These are phyloP conservation scores for Fulmarus glacialis DNA, from an alignment of 2,113 vertebrate species.

Conservation along the genomic window DNA sequence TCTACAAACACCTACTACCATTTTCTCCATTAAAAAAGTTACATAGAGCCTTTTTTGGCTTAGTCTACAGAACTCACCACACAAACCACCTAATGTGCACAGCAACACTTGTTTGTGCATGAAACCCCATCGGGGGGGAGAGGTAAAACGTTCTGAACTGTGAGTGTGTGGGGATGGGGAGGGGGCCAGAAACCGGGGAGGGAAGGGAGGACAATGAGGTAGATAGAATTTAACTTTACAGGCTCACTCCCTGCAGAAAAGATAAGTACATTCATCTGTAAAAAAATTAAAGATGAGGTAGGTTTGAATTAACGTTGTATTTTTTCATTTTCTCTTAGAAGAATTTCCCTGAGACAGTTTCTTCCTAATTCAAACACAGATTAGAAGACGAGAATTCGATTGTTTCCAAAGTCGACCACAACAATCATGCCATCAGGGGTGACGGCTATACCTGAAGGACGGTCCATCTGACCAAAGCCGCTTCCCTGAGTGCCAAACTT, in stretches of 20 bases:
- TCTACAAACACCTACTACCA: slow-evolving; percentile 48
- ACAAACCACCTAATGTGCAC: slow-evolving; percentile 69
- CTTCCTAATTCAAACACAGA: slow-evolving; percentile 71
- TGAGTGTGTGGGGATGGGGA: slow-evolving; percentile 18
- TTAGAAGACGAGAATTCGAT: slow-evolving; percentile 96
- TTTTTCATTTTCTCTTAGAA: slow-evolving; percentile 82
- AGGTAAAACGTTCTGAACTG: slow-evolving; percentile 48
- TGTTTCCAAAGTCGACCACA: slow-evolving; percentile 98
- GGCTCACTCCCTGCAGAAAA: slow-evolving; percentile 92
- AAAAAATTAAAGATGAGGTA: slow-evolving; percentile 94
- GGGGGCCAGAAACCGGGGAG: neutral
- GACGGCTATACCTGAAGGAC: slow-evolving; percentile 94
- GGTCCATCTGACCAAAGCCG: slow-evolving; percentile 98
- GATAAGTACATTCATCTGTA: slow-evolving; percentile 95
- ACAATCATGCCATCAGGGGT: slow-evolving; percentile 96
- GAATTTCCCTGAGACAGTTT: slow-evolving; percentile 97
- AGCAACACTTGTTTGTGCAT: slow-evolving; percentile 70
- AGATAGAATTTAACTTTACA: slow-evolving; percentile 89
- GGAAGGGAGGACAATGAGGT: slow-evolving; percentile 79
- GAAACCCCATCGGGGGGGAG: slow-evolving; percentile 13
- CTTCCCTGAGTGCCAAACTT: slow-evolving; percentile 97
- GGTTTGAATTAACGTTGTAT: slow-evolving; percentile 90
- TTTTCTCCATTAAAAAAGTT: slow-evolving; percentile 43
- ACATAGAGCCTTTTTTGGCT: slow-evolving; percentile 67
- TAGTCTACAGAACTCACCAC: slow-evolving; percentile 68